Evolutionary conservation across 2,797 vertebrate species (phyloP), one percentile per base, ranked within the genome.

Genomic region (Thaleichthys pacificus): DNA sequence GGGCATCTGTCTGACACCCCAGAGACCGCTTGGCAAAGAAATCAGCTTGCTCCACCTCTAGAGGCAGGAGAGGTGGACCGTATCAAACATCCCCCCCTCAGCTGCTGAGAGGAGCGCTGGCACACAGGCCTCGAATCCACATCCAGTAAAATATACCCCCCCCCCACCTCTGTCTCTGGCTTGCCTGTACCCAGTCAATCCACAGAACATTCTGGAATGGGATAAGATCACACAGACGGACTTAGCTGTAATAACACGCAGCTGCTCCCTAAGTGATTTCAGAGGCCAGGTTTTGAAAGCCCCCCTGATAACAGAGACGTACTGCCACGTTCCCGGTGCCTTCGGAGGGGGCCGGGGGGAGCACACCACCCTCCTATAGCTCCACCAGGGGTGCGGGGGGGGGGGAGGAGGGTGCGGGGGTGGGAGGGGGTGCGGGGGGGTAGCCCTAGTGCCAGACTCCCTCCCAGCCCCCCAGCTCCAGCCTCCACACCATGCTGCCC

Each of bases 181-280:
- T 89, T 91, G 85, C 66, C 76, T 87, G 30, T 82, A 83, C 66
- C 70, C 78, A 73, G 62, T 82, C 76, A 86, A 75, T 87, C 87
- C 83, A 61, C 70, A 87, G 86, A 83, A 86, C 80, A 85, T 76
- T 89, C 82, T 86, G 78, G 73, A 90, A 90, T 81, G 75, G 89
- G 90, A 92, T 93, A 93, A 91, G 84, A 91, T 93, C 90, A 84
- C 85, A 81, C 84, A 88, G 85, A 88, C 87, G 88, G 87, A 89
- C 84, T 84, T 67, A 78, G 72, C 76, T 74, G 75, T 91, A 94
- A 93, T 91, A 91, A 90, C 86, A 92, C 88, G 84, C 91, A 93
- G 91, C 91, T 92, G 92, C 75, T 90, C 76, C 66, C 80, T 83
- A 86, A 92, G 86, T 88, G 85, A 90, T 88, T 91, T 91, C 88